Evolutionary conservation across 2,113 vertebrate species (phyloP).

Genomic region (Crotalus horridus): DNA sequence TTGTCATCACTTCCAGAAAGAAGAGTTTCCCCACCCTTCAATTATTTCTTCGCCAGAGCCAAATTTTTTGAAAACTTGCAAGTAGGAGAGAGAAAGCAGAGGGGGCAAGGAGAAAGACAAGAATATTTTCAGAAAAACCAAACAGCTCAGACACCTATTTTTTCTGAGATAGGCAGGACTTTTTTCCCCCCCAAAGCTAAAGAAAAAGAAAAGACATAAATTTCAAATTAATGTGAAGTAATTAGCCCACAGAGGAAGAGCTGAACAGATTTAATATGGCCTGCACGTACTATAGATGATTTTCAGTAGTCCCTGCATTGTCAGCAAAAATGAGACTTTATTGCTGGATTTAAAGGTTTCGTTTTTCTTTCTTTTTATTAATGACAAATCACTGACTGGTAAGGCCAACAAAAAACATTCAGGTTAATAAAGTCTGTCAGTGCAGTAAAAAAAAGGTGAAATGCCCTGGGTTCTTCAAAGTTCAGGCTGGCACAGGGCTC

Average conservation of each 20-base stretch:
- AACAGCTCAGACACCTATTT: constrained; percentile 44
- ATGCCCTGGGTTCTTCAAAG: neutral
- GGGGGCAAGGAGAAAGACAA: neutral
- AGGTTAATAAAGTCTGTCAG: neutral
- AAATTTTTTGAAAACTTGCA: constrained; percentile 49
- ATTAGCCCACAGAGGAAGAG: constrained; percentile 27
- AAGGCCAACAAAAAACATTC: neutral
- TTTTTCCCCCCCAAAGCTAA: constrained; percentile 8
- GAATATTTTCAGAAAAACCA: constrained; percentile 10
- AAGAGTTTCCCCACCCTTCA: constrained; percentile 39
- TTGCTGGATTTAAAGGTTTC: neutral
- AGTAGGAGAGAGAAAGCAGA: neutral
- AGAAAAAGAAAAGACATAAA: constrained; percentile 25
- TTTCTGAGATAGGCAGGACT: constrained; percentile 46
- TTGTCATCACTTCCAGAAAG: constrained; percentile 60
- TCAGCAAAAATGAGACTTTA: neutral
- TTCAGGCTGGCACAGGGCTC: neutral
- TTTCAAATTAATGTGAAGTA: constrained; percentile 36
- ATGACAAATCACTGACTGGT: constrained; percentile 3
- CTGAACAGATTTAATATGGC: constrained; percentile 4
- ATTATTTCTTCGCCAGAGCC: constrained; percentile 41
- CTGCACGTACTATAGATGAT: neutral
- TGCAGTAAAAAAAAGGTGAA: neutral
- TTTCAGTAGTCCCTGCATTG: neutral
- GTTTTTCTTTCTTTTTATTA: neutral